Conservation (phyloP, 1,140 invertebrate species). For the Pseudobourletiella spinata region DNA sequence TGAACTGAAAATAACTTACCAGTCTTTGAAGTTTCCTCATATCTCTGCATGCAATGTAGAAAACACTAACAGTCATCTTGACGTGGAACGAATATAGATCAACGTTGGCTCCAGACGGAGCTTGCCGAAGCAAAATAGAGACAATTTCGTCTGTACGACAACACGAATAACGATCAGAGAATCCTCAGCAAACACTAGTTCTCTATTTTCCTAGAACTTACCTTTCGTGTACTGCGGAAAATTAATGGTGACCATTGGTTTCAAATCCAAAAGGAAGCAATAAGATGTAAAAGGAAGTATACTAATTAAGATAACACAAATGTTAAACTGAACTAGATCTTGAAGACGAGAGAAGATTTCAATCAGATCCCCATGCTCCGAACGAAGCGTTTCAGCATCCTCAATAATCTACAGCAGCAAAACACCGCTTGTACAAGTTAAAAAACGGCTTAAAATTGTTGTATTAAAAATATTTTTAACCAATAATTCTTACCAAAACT, state of each 20-base stretch:
- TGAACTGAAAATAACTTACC: too few relatives aligned
- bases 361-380: not conserved
- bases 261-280: not conserved
- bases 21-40: constrained; percentile 3
- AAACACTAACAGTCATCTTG: not conserved
- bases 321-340: not conserved
- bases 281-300: not conserved
- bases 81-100: not conserved
- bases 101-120: not conserved
- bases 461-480: not conserved
- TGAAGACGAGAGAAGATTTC: not conserved
- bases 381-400: not conserved
- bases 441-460: not conserved
- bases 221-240: constrained; percentile 9
- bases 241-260: not conserved
- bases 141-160: not conserved
- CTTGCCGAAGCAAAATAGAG: not conserved
- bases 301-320: not conserved
- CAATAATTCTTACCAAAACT: not conserved
- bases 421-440: not conserved
- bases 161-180: too few relatives aligned
- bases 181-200: not conserved
- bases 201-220: too few relatives aligned
- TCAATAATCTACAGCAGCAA: not conserved
- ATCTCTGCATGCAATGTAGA: constrained; percentile 6